Conservation (phyloP, 2,113 vertebrate genomes). For the Henicopernis longicauda region DNA sequence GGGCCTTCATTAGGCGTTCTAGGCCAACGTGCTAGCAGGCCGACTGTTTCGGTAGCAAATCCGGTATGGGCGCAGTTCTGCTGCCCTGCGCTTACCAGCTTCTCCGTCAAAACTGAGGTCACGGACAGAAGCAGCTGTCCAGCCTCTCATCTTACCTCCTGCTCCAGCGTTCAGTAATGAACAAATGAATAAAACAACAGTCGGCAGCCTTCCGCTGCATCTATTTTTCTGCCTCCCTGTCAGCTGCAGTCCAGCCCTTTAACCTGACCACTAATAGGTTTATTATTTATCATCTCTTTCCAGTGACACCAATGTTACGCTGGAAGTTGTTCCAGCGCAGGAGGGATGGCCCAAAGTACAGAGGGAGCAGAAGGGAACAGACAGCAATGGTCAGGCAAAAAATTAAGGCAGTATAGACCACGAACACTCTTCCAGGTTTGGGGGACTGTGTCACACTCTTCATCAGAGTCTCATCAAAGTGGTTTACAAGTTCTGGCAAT, state of each 20-base stretch:
- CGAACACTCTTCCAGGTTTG: neutral
- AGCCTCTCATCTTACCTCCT: neutral
- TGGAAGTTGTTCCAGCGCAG: neutral
- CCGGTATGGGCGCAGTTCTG: neutral
- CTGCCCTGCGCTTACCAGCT: neutral
- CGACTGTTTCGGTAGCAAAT: neutral
- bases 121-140: neutral
- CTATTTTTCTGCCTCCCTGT: neutral
- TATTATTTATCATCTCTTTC: neutral
- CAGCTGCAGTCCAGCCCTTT: neutral
- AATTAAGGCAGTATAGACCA: neutral
- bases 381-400: neutral
- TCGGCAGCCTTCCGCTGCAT: neutral
- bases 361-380: too few species aligned
- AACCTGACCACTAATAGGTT: neutral
- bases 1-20: constrained; percentile 18
- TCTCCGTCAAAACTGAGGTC: neutral
- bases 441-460: neutral
- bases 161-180: neutral
- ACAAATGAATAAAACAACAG: neutral
- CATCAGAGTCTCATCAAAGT: rapidly evolving
- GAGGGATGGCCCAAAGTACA: neutral
- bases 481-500: neutral
- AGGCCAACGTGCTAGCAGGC: neutral
- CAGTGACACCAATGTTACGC: neutral